Percentiles rank a stretch among this genome's conserved stretches.
phyloP scores from a whole-genome alignment of 2,888 invertebrate genomes.

The Bedellia somnulentella region DNA sequence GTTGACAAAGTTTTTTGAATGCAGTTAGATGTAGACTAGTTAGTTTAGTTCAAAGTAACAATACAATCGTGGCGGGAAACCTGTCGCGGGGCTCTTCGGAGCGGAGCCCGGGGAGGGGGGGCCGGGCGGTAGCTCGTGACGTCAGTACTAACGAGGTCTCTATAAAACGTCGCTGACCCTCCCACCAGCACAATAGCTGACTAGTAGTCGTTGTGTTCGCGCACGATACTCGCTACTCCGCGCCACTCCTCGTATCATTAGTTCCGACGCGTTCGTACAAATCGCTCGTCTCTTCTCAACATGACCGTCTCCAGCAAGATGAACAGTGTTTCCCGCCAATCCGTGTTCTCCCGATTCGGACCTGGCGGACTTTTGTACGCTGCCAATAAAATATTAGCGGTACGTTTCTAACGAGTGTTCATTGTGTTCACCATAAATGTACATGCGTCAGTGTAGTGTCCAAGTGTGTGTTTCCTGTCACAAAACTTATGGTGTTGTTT shows the following conservation, averaged over 20 bases:
- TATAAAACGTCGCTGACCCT: conserved; percentile 43
- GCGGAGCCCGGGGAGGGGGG: conserved; percentile 15
- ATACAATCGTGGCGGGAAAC: conserved; percentile 39
- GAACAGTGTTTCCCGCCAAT: conserved; percentile 56
- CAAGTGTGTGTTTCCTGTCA: neutral
- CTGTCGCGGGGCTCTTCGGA: conserved; percentile 13
- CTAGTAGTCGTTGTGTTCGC: conserved; percentile 29
- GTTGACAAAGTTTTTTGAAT: neutral
- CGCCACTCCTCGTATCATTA: conserved; percentile 22
- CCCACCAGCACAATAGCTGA: conserved; percentile 43
- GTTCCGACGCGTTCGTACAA: conserved; percentile 24
- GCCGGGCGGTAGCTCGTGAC: conserved; percentile 27
- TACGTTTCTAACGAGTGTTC: conserved; percentile 32
- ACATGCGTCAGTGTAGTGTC: conserved; percentile 18
- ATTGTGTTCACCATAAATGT: conserved; percentile 6
- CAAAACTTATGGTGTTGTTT: conserved; percentile 30
- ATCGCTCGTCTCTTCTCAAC: conserved; percentile 22
- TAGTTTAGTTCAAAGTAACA: too few relatives aligned
- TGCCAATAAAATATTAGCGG: conserved; percentile 54
- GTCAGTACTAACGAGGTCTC: conserved; percentile 49
- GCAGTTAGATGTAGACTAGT: neutral
- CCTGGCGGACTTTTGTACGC: conserved; percentile 52
- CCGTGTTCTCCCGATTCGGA: conserved; percentile 46
- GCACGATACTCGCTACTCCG: conserved; percentile 30
- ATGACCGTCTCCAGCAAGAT: conserved; percentile 59